phyloP scores from a whole-genome alignment of 2,888 invertebrate species.

The Beris morrisii region DNA sequence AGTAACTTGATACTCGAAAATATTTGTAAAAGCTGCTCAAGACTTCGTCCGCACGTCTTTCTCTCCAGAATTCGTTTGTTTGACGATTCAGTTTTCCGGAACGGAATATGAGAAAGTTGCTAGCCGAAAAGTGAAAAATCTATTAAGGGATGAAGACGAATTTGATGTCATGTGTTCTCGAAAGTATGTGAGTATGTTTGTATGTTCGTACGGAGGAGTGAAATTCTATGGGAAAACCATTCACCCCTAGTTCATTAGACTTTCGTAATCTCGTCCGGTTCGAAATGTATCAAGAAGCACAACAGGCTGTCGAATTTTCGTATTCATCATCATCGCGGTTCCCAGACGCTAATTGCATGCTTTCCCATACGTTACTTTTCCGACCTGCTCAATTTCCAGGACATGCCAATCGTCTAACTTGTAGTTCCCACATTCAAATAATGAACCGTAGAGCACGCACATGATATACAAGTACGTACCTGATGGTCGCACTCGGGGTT shows the following conservation, averaged over 20 bases:
- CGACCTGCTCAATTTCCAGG: constrained; percentile 22
- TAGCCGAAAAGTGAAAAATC: constrained; percentile 10
- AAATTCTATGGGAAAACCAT: too few relatives aligned
- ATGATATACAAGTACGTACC: constrained; percentile 5
- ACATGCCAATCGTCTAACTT: constrained; percentile 16
- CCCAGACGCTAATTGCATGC: constrained; percentile 18
- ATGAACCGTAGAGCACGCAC: constrained; percentile 24
- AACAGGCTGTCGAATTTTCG: too few relatives aligned
- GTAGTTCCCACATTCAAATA: constrained; percentile 27
- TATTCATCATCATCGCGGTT: too few relatives aligned
- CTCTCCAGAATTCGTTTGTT: constrained; percentile 31
- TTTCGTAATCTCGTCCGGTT: too few relatives aligned
- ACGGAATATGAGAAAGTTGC: not conserved
- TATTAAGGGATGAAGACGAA: constrained; percentile 20
- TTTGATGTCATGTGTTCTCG: too few relatives aligned
- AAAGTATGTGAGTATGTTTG: too few relatives aligned
- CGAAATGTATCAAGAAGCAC: too few relatives aligned
- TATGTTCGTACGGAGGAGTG: too few relatives aligned
- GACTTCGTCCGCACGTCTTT: constrained; percentile 36
- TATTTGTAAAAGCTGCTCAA: constrained; percentile 32
- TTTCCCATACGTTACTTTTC: constrained; percentile 11
- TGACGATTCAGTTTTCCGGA: not conserved
- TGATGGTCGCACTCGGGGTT: not conserved
- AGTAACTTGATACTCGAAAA: constrained; percentile 32
- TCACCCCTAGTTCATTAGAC: too few relatives aligned